Evolutionary conservation across 2,113 vertebrate species (phyloP).

Genomic region (Actinemys pallida): DNA sequence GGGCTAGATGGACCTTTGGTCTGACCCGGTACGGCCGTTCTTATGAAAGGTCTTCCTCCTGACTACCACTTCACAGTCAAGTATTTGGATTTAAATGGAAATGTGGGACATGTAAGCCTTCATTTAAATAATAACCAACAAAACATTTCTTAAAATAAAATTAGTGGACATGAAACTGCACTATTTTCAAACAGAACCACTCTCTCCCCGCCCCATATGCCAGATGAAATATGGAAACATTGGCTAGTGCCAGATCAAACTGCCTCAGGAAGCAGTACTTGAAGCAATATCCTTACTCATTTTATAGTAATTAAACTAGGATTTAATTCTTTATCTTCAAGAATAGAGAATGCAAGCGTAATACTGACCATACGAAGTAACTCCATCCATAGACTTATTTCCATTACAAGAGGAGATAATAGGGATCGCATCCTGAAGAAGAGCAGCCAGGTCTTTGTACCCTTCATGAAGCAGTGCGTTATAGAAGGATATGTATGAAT

Average conservation of each 20-base stretch:
- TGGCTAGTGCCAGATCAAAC: background rate
- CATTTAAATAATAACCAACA: background rate
- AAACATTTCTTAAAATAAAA: background rate
- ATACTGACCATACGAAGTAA: conserved; percentile 86
- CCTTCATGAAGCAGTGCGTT: conserved; percentile 91
- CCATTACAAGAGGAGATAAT: conserved; percentile 63
- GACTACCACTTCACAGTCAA: background rate
- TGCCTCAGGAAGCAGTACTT: background rate
- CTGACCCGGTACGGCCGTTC: too few species aligned
- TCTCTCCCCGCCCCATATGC: background rate
- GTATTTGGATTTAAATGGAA: background rate
- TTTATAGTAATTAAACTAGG: background rate
- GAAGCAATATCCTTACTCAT: background rate
- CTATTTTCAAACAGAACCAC: background rate
- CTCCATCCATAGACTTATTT: conserved; percentile 79
- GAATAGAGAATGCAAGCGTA: background rate
- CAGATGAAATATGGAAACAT: background rate
- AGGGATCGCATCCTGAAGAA: conserved; percentile 86
- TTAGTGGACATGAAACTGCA: background rate
- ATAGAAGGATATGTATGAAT: conserved; percentile 93
- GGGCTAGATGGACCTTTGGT: too few species aligned
- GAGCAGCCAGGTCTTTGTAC: conserved; percentile 89
- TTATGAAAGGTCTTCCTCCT: background rate
- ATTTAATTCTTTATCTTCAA: background rate
- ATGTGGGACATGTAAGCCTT: accelerated